A percentile compares a stretch with the other conserved stretches of the same genome.
Evolutionary conservation across 2,888 invertebrate genomes (phyloP).

Genomic region (Drosophila helvetica): DNA sequence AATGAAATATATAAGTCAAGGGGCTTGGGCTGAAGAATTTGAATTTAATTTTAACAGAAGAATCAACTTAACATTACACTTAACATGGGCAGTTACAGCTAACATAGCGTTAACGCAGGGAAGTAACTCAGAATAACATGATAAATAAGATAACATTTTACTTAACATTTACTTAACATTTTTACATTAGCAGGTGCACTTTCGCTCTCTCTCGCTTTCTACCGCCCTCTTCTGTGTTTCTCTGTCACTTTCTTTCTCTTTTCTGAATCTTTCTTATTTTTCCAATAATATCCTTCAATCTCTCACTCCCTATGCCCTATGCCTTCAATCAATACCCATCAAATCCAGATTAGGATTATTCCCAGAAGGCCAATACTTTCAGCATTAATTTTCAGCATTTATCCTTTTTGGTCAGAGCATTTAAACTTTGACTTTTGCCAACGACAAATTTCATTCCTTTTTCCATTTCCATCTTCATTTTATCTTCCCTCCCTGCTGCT

Average conservation of each 20-base stretch:
- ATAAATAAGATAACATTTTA: too few relatives aligned
- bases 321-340: background rate
- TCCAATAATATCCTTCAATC: background rate
- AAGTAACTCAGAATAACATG: too few relatives aligned
- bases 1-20: background rate
- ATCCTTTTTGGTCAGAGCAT: slow-evolving; percentile 25
- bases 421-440: slow-evolving; percentile 28
- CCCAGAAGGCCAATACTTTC: background rate
- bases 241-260: background rate
- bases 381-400: background rate
- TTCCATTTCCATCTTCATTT: slow-evolving; percentile 1
- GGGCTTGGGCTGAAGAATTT: too few relatives aligned
- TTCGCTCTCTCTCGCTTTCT: too few relatives aligned
- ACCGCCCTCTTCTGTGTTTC: background rate
- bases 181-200: too few relatives aligned
- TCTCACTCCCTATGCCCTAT: background rate
- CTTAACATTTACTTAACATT: too few relatives aligned
- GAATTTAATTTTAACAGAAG: too few relatives aligned
- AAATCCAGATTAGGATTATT: background rate
- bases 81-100: too few relatives aligned
- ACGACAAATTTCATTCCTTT: slow-evolving; percentile 45
- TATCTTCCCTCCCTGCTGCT: background rate
- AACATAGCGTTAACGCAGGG: too few relatives aligned
- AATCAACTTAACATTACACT: too few relatives aligned
- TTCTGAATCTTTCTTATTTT: background rate